Conservation (phyloP, 1,140 invertebrate genomes). For the Cyclargus thomasi region DNA sequence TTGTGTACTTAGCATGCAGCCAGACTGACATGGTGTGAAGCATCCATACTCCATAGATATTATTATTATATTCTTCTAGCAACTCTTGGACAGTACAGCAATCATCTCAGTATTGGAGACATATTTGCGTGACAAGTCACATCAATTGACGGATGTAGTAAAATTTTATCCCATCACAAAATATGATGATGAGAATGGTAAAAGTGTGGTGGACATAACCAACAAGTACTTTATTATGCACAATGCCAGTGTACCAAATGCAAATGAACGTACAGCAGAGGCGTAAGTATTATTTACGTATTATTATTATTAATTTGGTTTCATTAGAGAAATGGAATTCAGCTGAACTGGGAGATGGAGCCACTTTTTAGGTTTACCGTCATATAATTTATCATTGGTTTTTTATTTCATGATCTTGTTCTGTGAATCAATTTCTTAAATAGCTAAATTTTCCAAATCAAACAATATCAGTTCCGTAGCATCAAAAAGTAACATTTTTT, state of each 20-base stretch:
- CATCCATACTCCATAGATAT: too few species aligned
- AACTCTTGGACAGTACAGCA: slow-evolving; percentile 94
- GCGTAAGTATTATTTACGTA: slow-evolving; percentile 75
- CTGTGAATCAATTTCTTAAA: too few species aligned
- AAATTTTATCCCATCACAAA: slow-evolving; percentile 88
- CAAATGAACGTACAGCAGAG: slow-evolving; percentile 77
- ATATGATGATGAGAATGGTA: slow-evolving; percentile 81
- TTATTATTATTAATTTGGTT: background rate
- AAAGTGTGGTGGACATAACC: slow-evolving; percentile 85
- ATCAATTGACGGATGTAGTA: slow-evolving; percentile 82
- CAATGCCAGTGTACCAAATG: slow-evolving; percentile 74
- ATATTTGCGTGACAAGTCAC: slow-evolving; percentile 80
- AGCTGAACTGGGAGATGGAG: too few species aligned
- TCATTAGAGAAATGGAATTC: too few species aligned
- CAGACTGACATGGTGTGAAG: too few species aligned
- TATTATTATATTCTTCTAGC: slow-evolving; percentile 73
- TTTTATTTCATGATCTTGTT: too few species aligned
- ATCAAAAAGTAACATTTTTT: too few species aligned
- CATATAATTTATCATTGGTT: too few species aligned
- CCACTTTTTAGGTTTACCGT: too few species aligned
- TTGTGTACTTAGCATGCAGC: too few species aligned
- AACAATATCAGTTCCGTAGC: too few species aligned
- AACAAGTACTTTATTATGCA: slow-evolving; percentile 98
- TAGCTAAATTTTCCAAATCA: too few species aligned
- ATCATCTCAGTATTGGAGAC: slow-evolving; percentile 93